phyloP scores from a whole-genome alignment of 2,113 vertebrate genomes.

The Pelvicachromis taeniatus region DNA sequence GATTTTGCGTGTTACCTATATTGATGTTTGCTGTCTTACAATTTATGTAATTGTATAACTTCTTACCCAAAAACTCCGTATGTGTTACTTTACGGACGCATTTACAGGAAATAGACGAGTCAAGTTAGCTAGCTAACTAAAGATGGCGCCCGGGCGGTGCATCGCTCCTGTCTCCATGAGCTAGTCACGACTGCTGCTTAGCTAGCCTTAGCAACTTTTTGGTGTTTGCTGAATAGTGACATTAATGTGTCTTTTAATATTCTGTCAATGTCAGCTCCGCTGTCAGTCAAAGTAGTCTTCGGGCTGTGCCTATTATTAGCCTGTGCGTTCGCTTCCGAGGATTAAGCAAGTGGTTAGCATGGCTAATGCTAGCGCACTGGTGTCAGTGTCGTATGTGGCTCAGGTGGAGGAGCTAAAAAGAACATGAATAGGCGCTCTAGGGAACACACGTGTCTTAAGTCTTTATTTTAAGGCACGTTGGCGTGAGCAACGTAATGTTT shows the following conservation, averaged over 20 bases:
- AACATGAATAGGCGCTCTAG: neutral
- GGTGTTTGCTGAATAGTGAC: neutral
- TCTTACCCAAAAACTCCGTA: neutral
- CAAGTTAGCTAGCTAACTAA: slow-evolving; percentile 13
- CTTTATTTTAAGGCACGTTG: neutral
- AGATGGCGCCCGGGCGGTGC: slow-evolving; percentile 57
- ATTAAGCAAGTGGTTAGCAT: slow-evolving; percentile 8
- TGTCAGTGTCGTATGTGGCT: neutral
- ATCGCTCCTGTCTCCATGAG: neutral
- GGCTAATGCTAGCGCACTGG: neutral
- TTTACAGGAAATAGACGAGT: slow-evolving; percentile 25
- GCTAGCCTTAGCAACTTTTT: neutral
- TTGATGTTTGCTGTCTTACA: rapidly evolving
- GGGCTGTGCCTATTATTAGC: neutral
- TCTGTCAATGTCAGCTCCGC: rapidly evolving
- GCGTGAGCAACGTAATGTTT: neutral
- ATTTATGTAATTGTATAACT: neutral
- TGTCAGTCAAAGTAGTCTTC: neutral
- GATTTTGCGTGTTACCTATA: neutral
- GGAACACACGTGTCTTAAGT: neutral
- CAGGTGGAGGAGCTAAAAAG: neutral
- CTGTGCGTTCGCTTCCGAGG: neutral
- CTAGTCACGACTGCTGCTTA: slow-evolving; percentile 18
- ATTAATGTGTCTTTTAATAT: neutral
- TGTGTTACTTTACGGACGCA: neutral